Evolutionary conservation across 2,888 invertebrate genomes (phyloP).

Genomic region (Heliconius ismenius): DNA sequence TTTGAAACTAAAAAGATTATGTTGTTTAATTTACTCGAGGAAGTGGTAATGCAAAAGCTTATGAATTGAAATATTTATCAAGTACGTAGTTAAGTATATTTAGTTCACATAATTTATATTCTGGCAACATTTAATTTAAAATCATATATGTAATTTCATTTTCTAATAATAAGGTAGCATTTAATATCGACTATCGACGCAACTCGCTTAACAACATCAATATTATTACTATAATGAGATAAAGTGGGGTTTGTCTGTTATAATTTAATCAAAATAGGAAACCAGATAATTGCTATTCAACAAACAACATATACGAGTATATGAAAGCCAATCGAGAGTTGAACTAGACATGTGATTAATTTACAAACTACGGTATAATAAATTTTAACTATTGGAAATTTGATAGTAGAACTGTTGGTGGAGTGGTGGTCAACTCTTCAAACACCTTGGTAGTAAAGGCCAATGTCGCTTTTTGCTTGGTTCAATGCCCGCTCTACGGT

Average conservation of each 20-base stretch:
- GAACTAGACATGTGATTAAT: slow-evolving; percentile 59
- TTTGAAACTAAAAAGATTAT: too few species aligned
- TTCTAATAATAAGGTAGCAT: slow-evolving; percentile 2
- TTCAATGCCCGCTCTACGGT: slow-evolving; percentile 65
- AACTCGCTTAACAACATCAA: slow-evolving; percentile 43
- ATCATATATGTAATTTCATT: background rate
- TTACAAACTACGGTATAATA: slow-evolving; percentile 53
- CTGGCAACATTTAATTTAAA: background rate
- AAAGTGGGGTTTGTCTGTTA: slow-evolving; percentile 39
- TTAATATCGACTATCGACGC: slow-evolving; percentile 2
- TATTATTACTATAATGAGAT: slow-evolving; percentile 44
- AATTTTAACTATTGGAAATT: slow-evolving; percentile 67
- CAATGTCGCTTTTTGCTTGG: slow-evolving; percentile 64
- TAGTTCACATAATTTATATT: background rate
- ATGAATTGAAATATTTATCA: too few species aligned
- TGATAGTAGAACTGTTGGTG: slow-evolving; percentile 53
- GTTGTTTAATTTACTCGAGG: too few species aligned
- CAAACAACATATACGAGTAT: slow-evolving; percentile 51
- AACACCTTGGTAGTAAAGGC: slow-evolving; percentile 56
- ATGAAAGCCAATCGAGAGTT: slow-evolving; percentile 54
- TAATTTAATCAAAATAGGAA: slow-evolving; percentile 48
- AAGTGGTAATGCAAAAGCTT: too few species aligned
- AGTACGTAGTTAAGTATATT: too few species aligned
- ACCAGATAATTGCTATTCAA: slow-evolving; percentile 48
- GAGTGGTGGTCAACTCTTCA: slow-evolving; percentile 69